phyloP scores from a whole-genome alignment of 2,888 invertebrate genomes.

The Sphinx pinastri region DNA sequence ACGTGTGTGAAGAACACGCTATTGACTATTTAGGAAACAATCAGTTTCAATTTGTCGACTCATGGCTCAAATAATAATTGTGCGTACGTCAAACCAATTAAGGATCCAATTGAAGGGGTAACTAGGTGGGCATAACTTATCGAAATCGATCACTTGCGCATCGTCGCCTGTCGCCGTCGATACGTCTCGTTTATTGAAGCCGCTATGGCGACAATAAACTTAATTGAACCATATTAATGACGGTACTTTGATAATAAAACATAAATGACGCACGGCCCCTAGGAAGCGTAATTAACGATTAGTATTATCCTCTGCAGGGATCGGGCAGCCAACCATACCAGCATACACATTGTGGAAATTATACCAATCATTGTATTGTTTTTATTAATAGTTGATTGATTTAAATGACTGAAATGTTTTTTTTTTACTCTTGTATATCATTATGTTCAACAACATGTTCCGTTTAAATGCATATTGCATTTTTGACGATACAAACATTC shows the following conservation, averaged over 20 bases:
- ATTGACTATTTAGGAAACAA: constrained; percentile 63
- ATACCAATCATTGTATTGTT: not conserved
- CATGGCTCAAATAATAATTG: constrained; percentile 69
- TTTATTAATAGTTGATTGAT: not conserved
- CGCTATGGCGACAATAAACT: constrained; percentile 76
- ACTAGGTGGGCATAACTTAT: constrained; percentile 79
- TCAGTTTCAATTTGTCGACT: constrained; percentile 74
- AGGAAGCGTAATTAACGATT: constrained; percentile 64
- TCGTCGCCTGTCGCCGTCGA: constrained; percentile 58
- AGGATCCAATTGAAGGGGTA: constrained; percentile 81
- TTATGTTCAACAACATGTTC: not conserved
- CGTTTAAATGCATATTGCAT: not conserved
- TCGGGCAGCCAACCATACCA: constrained; percentile 2
- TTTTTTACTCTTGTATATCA: not conserved
- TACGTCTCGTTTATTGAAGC: constrained; percentile 75
- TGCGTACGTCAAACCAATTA: constrained; percentile 80
- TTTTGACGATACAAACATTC: not conserved
- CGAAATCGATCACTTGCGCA: constrained; percentile 75
- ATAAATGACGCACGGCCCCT: constrained; percentile 67
- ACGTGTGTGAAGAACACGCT: constrained; percentile 47
- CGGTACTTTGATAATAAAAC: constrained; percentile 75
- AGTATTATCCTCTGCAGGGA: constrained; percentile 44
- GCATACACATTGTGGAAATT: not conserved
- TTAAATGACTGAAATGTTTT: not conserved
- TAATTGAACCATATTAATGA: constrained; percentile 80